Conservation (phyloP, 2,113 vertebrate species). For the Gambusia holbrooki region DNA sequence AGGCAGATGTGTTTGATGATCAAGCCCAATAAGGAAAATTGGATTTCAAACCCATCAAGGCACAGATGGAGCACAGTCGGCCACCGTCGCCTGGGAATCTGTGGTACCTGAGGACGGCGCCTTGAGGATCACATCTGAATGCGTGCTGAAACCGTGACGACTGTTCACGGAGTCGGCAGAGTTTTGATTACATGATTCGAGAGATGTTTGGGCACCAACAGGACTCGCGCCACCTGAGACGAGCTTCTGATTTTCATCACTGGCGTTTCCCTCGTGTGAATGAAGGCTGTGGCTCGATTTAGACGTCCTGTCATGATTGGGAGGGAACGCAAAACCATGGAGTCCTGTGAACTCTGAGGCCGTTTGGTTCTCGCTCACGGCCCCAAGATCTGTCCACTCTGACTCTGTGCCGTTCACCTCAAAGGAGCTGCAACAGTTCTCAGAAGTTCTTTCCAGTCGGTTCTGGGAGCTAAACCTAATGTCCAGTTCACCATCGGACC, state of each 20-base stretch:
- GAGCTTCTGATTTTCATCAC: background rate
- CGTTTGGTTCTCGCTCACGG: conserved; percentile 3
- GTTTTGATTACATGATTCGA: conserved; percentile 19
- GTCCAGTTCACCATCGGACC: conserved; percentile 66
- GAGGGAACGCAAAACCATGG: conserved; percentile 1
- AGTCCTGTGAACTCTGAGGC: background rate
- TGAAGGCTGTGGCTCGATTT: conserved; percentile 4
- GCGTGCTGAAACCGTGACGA: conserved; percentile 1
- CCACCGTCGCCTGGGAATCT: conserved; percentile 32
- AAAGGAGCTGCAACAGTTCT: background rate
- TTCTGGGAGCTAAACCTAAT: conserved; percentile 31
- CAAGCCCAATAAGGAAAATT: background rate
- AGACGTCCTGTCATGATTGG: background rate
- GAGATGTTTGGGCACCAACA: conserved; percentile 2
- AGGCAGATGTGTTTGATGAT: conserved; percentile 45
- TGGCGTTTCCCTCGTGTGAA: conserved; percentile 8
- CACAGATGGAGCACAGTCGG: conserved; percentile 50
- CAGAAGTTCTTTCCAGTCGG: conserved; percentile 7
- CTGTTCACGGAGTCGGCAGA: background rate
- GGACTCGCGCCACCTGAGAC: background rate
- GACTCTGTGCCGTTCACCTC: conserved; percentile 6
- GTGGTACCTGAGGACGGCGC: conserved; percentile 1
- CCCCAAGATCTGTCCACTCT: background rate
- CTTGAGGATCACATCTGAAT: conserved; percentile 1
- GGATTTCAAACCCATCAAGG: conserved; percentile 46